Evolutionary conservation across 2,113 vertebrate species (phyloP).

Genomic region (Nicator chloris): DNA sequence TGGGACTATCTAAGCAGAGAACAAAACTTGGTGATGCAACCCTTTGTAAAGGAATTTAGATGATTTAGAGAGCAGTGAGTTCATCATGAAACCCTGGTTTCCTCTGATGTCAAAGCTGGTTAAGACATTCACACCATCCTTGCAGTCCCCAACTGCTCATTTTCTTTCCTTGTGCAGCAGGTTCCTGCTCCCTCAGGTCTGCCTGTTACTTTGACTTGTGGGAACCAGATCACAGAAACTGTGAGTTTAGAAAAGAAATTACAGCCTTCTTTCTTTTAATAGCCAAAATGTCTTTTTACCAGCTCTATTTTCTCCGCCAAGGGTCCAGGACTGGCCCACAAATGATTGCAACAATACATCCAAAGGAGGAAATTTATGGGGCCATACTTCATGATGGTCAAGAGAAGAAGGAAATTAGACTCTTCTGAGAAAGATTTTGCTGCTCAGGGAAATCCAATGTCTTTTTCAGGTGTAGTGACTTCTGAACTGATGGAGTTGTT

Average conservation of each 20-base stretch:
- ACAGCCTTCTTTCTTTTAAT: not conserved
- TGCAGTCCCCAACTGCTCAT: not conserved
- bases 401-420: not conserved
- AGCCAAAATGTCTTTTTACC: not conserved
- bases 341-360: not conserved
- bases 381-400: not conserved
- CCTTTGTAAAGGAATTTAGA: not conserved
- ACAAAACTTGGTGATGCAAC: not conserved
- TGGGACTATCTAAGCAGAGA: not conserved
- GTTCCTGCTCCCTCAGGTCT: not conserved
- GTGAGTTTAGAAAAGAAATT: not conserved
- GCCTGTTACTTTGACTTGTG: not conserved
- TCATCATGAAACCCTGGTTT: not conserved
- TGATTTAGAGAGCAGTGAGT: not conserved
- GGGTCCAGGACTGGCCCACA: not conserved
- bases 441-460: not conserved
- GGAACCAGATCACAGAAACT: not conserved
- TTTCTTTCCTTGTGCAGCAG: not conserved
- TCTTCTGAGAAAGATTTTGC: not conserved
- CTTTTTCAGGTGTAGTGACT: not conserved
- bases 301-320: not conserved
- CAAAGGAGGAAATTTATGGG: not conserved
- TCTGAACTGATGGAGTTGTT: not conserved
- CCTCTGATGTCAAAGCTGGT: not conserved
- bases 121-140: not conserved